A percentile compares a stretch with the other conserved stretches of the same genome.
phyloP scores from a whole-genome alignment of 2,113 vertebrate species.

The Plestiodon gilberti region DNA sequence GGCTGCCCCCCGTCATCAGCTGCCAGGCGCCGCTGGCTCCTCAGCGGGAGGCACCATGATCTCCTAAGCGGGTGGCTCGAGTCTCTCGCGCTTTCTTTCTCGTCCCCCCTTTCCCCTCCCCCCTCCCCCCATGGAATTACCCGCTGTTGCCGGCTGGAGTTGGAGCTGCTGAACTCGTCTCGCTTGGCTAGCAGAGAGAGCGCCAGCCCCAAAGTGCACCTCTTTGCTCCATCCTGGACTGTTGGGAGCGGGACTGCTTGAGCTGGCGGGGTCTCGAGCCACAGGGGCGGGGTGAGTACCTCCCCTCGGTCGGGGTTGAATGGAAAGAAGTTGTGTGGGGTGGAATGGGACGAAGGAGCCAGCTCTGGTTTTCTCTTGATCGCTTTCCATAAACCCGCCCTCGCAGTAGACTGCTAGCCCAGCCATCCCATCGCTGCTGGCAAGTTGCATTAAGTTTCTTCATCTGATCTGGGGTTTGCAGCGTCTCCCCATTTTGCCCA shows the following conservation, averaged over 20 bases:
- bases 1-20: neutral
- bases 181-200: neutral
- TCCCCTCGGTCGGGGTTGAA: neutral
- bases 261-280: neutral
- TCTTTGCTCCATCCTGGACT: neutral
- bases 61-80: constrained; percentile 36
- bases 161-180: constrained; percentile 12
- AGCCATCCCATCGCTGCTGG: neutral
- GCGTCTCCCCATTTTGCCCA: neutral
- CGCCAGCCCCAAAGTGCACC: neutral
- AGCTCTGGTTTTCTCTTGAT: too few species aligned
- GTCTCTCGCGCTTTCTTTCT: neutral
- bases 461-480: neutral
- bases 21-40: constrained; percentile 10
- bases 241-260: neutral
- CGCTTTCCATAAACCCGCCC: neutral
- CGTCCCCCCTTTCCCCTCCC: neutral
- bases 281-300: constrained; percentile 11
- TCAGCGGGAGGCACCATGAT: constrained; percentile 39
- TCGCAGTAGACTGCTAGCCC: neutral
- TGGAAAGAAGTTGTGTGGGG: neutral
- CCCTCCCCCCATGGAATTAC: constrained; percentile 8
- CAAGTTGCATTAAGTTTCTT: neutral
- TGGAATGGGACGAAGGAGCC: neutral
- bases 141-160: constrained; percentile 1